Evolutionary conservation across 2,797 vertebrate species (phyloP).

Genomic region (Cossypha dichroa): DNA sequence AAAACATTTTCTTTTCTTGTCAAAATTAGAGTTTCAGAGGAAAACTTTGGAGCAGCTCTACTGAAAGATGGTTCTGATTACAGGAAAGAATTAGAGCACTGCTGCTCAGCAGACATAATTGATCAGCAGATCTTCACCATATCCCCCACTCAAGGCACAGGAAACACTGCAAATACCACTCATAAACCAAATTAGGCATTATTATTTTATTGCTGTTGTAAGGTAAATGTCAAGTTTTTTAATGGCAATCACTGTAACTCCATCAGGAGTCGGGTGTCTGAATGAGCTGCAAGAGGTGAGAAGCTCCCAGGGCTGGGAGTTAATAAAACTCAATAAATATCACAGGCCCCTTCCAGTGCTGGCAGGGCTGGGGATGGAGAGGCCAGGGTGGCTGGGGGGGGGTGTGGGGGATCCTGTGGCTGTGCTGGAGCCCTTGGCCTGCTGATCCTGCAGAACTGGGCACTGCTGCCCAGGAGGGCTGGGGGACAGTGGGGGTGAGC

Average conservation of each 20-base stretch:
- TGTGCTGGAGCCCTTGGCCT: too few relatives aligned
- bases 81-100: slow-evolving; percentile 47
- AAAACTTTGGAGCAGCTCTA: slow-evolving; percentile 29
- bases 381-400: neutral
- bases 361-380: neutral
- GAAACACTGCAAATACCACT: slow-evolving; percentile 57
- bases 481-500: too few relatives aligned
- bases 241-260: slow-evolving; percentile 45
- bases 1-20: slow-evolving; percentile 30
- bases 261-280: neutral
- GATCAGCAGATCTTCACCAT: slow-evolving; percentile 48
- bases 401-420: too few relatives aligned
- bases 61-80: slow-evolving; percentile 37
- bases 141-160: slow-evolving; percentile 40
- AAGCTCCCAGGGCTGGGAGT: slow-evolving; percentile 9
- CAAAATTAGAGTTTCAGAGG: slow-evolving; percentile 26
- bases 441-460: too few relatives aligned
- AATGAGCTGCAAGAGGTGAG: slow-evolving; percentile 33
- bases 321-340: slow-evolving; percentile 58
- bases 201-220: slow-evolving; percentile 64
- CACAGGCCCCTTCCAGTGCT: neutral
- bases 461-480: too few relatives aligned
- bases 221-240: slow-evolving; percentile 64
- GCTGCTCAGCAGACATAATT: slow-evolving; percentile 38
- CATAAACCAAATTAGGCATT: slow-evolving; percentile 53